These are phyloP conservation scores for Aleiodes leptofemur DNA, from an alignment of 2,888 invertebrate species.

Conservation along the genomic window DNA sequence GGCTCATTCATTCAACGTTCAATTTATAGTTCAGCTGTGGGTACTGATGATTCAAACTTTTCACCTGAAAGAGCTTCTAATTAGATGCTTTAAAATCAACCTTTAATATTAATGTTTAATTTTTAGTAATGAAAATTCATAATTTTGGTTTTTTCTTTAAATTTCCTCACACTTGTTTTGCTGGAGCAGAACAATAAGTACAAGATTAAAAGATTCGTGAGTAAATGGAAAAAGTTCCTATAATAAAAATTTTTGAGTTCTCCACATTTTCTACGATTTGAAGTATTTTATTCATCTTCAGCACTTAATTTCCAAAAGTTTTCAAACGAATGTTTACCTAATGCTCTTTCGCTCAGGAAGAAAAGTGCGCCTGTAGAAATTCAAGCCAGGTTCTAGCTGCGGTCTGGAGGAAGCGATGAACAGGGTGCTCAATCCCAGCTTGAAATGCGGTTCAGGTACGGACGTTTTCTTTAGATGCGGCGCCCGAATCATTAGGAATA, in stretches of 20 bases:
- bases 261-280: slow-evolving; percentile 12
- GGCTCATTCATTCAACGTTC: slow-evolving; percentile 57
- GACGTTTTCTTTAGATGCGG: no score
- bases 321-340: slow-evolving; percentile 30
- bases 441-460: neutral
- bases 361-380: neutral
- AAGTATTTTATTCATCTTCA: slow-evolving; percentile 16
- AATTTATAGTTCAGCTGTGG: slow-evolving; percentile 38
- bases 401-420: neutral
- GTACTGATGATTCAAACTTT: slow-evolving; percentile 36
- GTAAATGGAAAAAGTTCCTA: slow-evolving; percentile 38
- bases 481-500: no score
- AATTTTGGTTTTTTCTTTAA: no score
- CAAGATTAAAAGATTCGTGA: slow-evolving; percentile 42
- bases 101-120: no score
- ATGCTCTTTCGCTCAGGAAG: neutral
- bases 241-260: slow-evolving; percentile 32
- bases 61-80: neutral
- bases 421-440: neutral
- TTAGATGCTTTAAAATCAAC: slow-evolving; percentile 11
- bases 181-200: slow-evolving; percentile 12
- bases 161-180: no score
- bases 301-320: slow-evolving; percentile 39
- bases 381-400: neutral
- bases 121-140: no score